Percentiles rank a stretch among this genome's conserved stretches.
Evolutionary conservation across 1,140 invertebrate genomes (phyloP).

Genomic region (Druon quercuslanigerum): DNA sequence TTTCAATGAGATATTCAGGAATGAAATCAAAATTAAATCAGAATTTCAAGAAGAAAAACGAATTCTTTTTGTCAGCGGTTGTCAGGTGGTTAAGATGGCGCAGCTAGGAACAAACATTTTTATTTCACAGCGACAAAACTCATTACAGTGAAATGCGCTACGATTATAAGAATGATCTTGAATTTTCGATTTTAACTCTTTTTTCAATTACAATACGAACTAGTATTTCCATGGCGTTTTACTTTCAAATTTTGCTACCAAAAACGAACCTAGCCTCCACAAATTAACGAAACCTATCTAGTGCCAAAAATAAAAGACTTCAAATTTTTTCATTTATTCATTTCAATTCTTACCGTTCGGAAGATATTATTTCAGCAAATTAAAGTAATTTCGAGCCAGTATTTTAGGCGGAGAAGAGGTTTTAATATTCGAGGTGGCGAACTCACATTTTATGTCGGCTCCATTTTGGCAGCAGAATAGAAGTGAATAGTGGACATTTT

Average conservation of each 20-base stretch:
- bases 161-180: conserved; percentile 10
- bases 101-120: conserved; percentile 58
- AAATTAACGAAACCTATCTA: conserved; percentile 42
- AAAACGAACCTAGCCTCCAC: conserved; percentile 37
- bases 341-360: conserved; percentile 31
- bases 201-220: conserved; percentile 17
- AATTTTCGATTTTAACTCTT: conserved; percentile 6
- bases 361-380: conserved; percentile 31
- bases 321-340: conserved; percentile 32
- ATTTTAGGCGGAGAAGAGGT: conserved; percentile 32
- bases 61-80: conserved; percentile 47
- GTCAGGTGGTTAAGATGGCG: conserved; percentile 45
- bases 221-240: neutral
- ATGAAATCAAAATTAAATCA: conserved; percentile 40
- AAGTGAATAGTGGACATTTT: neutral
- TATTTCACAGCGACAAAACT: conserved; percentile 29
- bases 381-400: conserved; percentile 43
- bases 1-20: too few species aligned
- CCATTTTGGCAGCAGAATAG: conserved; percentile 19
- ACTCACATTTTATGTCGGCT: neutral
- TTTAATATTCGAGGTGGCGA: conserved; percentile 3
- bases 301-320: conserved; percentile 42
- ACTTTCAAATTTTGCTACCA: neutral
- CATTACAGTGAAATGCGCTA: conserved; percentile 10
- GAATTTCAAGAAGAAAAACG: conserved; percentile 46